Conservation (phyloP, 2,797 vertebrate species). For the Spondyliosoma cantharus region DNA sequence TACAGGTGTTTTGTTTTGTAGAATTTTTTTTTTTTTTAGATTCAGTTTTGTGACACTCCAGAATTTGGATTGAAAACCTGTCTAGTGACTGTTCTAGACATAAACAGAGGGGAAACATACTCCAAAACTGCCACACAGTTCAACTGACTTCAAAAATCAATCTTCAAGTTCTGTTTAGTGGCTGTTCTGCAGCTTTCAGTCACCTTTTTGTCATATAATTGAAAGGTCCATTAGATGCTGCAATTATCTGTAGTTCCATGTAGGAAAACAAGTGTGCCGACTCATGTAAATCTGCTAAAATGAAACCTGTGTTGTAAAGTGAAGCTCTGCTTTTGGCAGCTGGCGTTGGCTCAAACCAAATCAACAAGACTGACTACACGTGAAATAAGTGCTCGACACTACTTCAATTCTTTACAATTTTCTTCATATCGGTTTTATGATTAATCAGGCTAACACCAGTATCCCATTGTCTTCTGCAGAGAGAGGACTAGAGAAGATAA, state of each 20-base stretch:
- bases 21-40: no score
- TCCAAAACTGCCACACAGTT: no score
- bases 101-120: background rate
- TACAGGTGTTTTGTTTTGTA: no score
- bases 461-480: slow-evolving; percentile 63
- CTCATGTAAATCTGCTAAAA: background rate
- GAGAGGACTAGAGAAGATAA: slow-evolving; percentile 94
- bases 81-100: background rate
- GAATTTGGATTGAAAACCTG: no score
- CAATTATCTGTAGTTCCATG: background rate
- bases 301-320: background rate
- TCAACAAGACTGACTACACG: background rate
- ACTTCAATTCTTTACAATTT: background rate
- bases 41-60: no score
- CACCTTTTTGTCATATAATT: no score
- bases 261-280: background rate
- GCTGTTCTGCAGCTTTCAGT: background rate
- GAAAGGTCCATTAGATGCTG: background rate
- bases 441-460: background rate
- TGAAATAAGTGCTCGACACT: slow-evolving; percentile 11
- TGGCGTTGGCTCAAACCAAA: background rate
- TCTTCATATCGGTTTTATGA: background rate
- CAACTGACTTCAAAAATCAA: background rate
- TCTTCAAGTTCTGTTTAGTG: background rate
- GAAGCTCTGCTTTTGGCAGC: slow-evolving; percentile 3